Evolutionary conservation across 2,113 vertebrate genomes (phyloP).

Genomic region (Pseudolaguvia tuberculata): DNA sequence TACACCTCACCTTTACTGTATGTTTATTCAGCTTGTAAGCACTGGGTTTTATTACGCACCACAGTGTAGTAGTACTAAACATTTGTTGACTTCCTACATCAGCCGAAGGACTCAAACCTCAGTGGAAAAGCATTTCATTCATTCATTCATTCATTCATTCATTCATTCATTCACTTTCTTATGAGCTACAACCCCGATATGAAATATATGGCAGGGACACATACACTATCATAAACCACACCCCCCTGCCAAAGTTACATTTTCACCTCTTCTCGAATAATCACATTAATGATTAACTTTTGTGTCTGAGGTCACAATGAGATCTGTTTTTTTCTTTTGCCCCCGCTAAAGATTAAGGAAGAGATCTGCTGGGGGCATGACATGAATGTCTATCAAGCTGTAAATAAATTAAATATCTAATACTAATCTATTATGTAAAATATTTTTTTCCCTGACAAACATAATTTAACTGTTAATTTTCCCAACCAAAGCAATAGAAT

Average conservation of each 20-base stretch:
- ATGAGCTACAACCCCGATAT: too few species aligned
- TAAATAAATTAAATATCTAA: too few species aligned
- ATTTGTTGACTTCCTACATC: neutral
- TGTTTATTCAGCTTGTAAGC: neutral
- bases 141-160: too few species aligned
- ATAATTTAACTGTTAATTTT: too few species aligned
- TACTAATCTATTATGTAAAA: too few species aligned
- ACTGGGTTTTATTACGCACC: neutral
- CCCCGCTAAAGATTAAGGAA: neutral
- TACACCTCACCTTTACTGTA: neutral
- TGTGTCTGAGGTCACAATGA: neutral
- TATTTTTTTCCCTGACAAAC: too few species aligned
- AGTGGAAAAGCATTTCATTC: neutral
- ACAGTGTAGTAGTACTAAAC: neutral
- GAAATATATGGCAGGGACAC: too few species aligned
- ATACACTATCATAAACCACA: neutral
- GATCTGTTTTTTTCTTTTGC: neutral
- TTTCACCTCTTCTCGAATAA: neutral
- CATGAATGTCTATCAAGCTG: too few species aligned
- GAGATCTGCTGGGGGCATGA: neutral
- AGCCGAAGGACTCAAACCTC: neutral
- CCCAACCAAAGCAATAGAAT: too few species aligned
- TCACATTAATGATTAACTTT: neutral
- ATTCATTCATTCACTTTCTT: too few species aligned
- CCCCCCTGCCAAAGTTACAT: neutral